Base-by-base conservation (phyloP, 2,797 vertebrate species). In the Falco berigora region DNA sequence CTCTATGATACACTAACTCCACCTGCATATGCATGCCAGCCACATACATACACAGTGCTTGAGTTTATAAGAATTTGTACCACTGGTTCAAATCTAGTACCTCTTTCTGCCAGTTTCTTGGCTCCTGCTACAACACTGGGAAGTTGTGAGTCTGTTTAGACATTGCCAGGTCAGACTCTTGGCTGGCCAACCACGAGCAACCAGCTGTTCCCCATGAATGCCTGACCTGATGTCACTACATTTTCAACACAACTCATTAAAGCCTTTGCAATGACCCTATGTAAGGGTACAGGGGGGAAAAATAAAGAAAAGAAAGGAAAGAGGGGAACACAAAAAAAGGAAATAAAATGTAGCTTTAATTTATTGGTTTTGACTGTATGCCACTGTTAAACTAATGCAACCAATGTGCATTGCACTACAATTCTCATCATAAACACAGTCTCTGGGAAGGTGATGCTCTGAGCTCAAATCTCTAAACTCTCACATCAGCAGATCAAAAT, bases 341-440 rank as follows among this genome's bases (percentile, higher is more conserved):
- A 50, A 84, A 72, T 46, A 63, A 84, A 84, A 34, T 1, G 4
- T 19, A 64, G 32, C 21, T 88, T 63, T 27, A 56, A 44, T 53
- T 32, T 25, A 10, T 7, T 46, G 8, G 1, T 53, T 83, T 77
- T 12, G 13, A 6, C 5, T 47, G 7, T 12, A 22, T 23, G 20
- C n/a, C 49, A 76, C 38, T 38, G 42, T 76, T 19, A n/a, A 22
- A 4, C 23, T 19, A 64, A 61, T 0, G 1, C 42, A 78, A 36
- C 68, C n/a, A 40, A 34, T 1, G 0, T 7, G 18, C 72, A 46
- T 0, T 38, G 30, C 28, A 30, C 8, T 8, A 23, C 18, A 38
- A 22, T 1, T 8, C 24, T 85, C 58, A 61, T 61, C 44, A 5
- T 25, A 24, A 78, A 42, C 38, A 38, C 1, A 28, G 25, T 4